Evolutionary conservation across 1,140 invertebrate species (phyloP).

Genomic region (Riptortus pedestris): DNA sequence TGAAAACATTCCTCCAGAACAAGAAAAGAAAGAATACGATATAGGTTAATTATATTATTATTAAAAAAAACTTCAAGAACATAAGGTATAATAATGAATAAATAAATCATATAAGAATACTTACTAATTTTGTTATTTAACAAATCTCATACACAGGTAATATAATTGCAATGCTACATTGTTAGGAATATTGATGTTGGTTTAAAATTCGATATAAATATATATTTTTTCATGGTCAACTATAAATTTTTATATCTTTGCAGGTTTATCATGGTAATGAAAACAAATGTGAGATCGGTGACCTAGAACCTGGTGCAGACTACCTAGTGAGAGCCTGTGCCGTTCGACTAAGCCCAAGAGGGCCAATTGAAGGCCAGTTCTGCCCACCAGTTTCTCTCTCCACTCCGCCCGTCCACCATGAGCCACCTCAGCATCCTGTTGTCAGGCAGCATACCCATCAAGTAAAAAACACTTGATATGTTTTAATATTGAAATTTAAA

Average conservation of each 20-base stretch:
- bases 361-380: constrained; percentile 48
- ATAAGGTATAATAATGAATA: no score
- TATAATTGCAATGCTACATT: no score
- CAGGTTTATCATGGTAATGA: constrained; percentile 62
- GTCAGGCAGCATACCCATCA: constrained; percentile 32
- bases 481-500: constrained; percentile 24
- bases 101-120: no score
- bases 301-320: constrained; percentile 55
- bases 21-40: no score
- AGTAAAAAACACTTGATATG: no score
- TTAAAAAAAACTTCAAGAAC: no score
- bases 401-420: constrained; percentile 36
- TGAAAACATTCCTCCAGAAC: no score
- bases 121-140: no score
- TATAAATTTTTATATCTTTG: constrained; percentile 26
- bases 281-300: constrained; percentile 50
- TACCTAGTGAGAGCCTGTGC: constrained; percentile 63
- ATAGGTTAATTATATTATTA: no score
- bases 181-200: no score
- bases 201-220: no score
- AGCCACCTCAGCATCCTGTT: constrained; percentile 31
- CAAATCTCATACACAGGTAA: no score
- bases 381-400: constrained; percentile 48
- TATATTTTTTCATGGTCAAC: neutral
- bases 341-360: constrained; percentile 47